Conservation (phyloP, 2,113 vertebrate genomes). For the Tragulus kanchil region DNA sequence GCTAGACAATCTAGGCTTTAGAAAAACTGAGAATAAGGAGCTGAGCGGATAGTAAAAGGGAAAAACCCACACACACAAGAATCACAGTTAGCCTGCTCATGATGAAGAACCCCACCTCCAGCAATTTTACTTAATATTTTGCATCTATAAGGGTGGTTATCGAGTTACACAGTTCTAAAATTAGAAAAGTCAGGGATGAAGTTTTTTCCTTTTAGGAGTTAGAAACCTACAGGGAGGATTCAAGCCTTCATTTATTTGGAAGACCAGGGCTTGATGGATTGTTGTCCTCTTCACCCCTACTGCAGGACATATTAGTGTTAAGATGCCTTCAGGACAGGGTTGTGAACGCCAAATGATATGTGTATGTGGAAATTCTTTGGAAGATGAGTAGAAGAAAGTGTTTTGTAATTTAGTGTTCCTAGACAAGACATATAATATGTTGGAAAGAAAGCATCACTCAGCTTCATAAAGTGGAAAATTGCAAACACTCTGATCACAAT, state of each 20-base stretch:
- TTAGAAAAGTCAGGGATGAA: neutral
- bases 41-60: neutral
- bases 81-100: neutral
- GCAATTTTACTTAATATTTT: conserved; percentile 34
- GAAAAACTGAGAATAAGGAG: neutral
- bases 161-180: neutral
- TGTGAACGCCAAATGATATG: neutral
- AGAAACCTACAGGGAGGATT: neutral
- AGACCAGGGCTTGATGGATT: neutral
- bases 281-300: neutral
- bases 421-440: neutral
- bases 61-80: neutral
- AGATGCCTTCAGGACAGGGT: neutral
- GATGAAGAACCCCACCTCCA: neutral
- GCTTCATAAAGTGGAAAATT: neutral
- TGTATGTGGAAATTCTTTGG: neutral
- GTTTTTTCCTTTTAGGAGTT: neutral
- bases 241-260: neutral
- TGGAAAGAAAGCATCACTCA: neutral
- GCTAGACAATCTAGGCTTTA: neutral
- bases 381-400: neutral
- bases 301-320: neutral
- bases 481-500: neutral
- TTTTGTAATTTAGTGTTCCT: neutral
- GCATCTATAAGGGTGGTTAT: neutral